Evolutionary conservation across 37 sponge, comb jelly and placozoan species (phyloP), one percentile per base, ranked within the genome.

Genomic region (Mnemiopsis leidyi): DNA sequence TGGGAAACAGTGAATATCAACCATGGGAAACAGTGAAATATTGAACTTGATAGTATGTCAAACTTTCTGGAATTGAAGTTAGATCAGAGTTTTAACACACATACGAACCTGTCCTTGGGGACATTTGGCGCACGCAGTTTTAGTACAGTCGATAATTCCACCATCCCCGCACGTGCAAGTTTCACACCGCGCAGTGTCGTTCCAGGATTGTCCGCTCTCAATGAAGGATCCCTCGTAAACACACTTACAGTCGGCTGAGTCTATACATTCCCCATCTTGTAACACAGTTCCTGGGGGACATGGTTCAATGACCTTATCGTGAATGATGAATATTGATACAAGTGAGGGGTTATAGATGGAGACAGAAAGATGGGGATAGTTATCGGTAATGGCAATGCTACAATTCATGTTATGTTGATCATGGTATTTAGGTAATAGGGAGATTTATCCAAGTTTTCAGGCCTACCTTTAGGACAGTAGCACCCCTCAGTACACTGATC

Each of bases 391-490:
- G n/a, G n/a, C n/a, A n/a, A n/a, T n/a, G n/a, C n/a, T n/a, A n/a
- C n/a, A n/a, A n/a, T n/a, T n/a, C n/a, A n/a, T n/a, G n/a, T n/a
- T n/a, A n/a, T n/a, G n/a, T n/a, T n/a, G n/a, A n/a, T n/a, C n/a
- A n/a, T n/a, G n/a, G n/a, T n/a, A n/a, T n/a, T n/a, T n/a, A n/a
- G 13, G 20, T 67, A 67, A 67, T 20, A 67, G 68, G 68, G 68
- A 67, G 68, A 67, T 67, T 13, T 67, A 20, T 13, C 20, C 18
- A 21, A 21, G n/a, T n/a, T n/a, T n/a, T n/a, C n/a, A 48, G 61
- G 13, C 9, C 61, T 79, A 79, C 82, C 82, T 79, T 33, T 37
- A 16, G 82, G 82, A 31, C 82, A 79, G 82, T 79, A 79, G 82
- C 82, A 79, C 21, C 82, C 82, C 21, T 32, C 82, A 20, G 21